Evolutionary conservation across 2,797 vertebrate genomes (phyloP).

Genomic region (Thunnus albacares): DNA sequence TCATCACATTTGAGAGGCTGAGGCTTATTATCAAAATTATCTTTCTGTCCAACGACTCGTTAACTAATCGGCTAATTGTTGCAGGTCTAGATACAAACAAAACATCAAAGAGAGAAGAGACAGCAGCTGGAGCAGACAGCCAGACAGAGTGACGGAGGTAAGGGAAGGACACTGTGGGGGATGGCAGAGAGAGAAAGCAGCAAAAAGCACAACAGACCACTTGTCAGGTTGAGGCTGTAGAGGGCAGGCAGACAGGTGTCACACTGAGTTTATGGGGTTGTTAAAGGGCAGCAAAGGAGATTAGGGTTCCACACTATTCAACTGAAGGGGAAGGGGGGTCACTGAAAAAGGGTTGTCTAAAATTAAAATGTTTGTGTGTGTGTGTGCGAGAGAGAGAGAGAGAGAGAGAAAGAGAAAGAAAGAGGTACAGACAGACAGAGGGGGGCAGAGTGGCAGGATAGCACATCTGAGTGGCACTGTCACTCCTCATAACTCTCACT

Average conservation of each 20-base stretch:
- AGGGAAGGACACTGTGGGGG: not conserved
- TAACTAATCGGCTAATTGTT: too few relatives aligned
- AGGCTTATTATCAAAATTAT: too few relatives aligned
- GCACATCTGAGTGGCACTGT: conserved; percentile 48
- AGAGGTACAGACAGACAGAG: conserved; percentile 8
- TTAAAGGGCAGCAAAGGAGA: conserved; percentile 11
- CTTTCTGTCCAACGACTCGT: too few relatives aligned
- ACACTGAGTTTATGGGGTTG: conserved; percentile 38
- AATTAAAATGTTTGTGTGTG: not conserved
- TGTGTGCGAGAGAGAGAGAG: too few relatives aligned
- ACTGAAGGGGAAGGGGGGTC: not conserved
- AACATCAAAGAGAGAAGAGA: not conserved
- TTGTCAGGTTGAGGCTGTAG: conserved; percentile 19
- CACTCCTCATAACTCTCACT: conserved; percentile 48
- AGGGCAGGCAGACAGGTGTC: conserved; percentile 38
- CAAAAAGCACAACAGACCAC: conserved; percentile 25
- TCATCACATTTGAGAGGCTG: too few relatives aligned
- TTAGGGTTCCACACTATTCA: not conserved
- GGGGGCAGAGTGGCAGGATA: conserved; percentile 24
- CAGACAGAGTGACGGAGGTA: conserved; percentile 19
- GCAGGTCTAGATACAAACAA: not conserved
- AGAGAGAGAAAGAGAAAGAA: not conserved
- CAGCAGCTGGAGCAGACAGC: conserved; percentile 20
- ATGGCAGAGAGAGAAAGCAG: not conserved
- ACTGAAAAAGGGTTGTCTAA: not conserved